Conservation (phyloP, 1,140 invertebrate genomes). For the Ips nitidus region DNA sequence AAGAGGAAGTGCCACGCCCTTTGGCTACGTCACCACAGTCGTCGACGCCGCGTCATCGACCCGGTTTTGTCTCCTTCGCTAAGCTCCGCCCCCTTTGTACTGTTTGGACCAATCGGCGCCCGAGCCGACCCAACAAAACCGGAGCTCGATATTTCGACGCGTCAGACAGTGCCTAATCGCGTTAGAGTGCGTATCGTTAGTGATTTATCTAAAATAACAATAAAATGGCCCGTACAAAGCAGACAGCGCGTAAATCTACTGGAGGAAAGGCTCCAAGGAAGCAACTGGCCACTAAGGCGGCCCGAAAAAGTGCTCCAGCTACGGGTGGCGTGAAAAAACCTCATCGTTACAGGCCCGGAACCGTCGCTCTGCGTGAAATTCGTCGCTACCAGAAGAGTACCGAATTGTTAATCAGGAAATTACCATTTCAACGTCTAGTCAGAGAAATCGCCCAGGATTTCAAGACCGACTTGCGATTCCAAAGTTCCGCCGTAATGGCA, state of each 20-base stretch:
- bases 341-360: too few species aligned
- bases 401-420: too few species aligned
- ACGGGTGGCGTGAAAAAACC: too few species aligned
- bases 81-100: conserved; percentile 2
- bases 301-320: too few species aligned
- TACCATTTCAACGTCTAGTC: conserved; percentile 51
- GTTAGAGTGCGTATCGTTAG: neutral
- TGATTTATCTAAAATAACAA: neutral
- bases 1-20: too few species aligned
- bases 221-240: conserved; percentile 79
- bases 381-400: too few species aligned
- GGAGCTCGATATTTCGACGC: neutral
- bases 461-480: conserved; percentile 52
- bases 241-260: conserved; percentile 82
- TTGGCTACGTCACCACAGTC: too few species aligned
- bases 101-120: neutral
- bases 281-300: too few species aligned
- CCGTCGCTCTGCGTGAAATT: too few species aligned
- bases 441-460: conserved; percentile 85
- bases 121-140: neutral
- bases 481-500: conserved; percentile 59
- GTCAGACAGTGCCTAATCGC: neutral
- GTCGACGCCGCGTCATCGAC: too few species aligned
- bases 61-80: too few species aligned
- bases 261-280: neutral